phyloP scores from a whole-genome alignment of 30 jellyfish, hydroid and myxozoan genomes.

The Nemopilema nomurai region DNA sequence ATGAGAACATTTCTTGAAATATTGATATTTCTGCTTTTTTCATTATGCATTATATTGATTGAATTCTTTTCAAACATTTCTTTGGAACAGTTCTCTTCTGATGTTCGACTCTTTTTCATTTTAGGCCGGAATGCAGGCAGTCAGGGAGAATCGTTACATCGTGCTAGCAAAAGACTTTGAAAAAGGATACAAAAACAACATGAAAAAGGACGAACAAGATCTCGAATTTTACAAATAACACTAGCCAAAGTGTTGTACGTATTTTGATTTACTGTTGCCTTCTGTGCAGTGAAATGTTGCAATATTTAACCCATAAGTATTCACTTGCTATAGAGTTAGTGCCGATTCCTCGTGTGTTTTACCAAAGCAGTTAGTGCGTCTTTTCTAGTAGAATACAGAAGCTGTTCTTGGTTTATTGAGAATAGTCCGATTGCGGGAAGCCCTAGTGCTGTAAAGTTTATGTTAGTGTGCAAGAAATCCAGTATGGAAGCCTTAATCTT shows the following conservation, averaged over 20 bases:
- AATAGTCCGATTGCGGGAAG: too few relatives aligned
- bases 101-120: not conserved
- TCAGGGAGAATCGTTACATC: slow-evolving; percentile 92
- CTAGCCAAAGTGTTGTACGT: not conserved
- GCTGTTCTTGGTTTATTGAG: not conserved
- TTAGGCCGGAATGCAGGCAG: slow-evolving; percentile 99
- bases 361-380: not conserved
- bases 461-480: too few relatives aligned
- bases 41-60: too few relatives aligned
- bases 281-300: not conserved
- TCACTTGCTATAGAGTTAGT: not conserved
- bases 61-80: too few relatives aligned
- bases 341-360: not conserved
- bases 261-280: not conserved
- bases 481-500: too few relatives aligned
- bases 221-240: slow-evolving; percentile 88
- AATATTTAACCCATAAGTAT: not conserved
- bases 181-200: slow-evolving; percentile 93
- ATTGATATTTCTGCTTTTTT: too few relatives aligned
- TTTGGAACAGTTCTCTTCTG: not conserved
- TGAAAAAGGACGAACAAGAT: slow-evolving; percentile 95
- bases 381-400: not conserved
- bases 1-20: too few relatives aligned
- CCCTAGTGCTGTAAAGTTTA: too few relatives aligned
- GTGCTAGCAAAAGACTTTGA: slow-evolving; percentile 99